A percentile compares a stretch with the other conserved stretches of the same genome.
Conservation (phyloP, 2,888 invertebrate species). For the Cinara cedri region DNA sequence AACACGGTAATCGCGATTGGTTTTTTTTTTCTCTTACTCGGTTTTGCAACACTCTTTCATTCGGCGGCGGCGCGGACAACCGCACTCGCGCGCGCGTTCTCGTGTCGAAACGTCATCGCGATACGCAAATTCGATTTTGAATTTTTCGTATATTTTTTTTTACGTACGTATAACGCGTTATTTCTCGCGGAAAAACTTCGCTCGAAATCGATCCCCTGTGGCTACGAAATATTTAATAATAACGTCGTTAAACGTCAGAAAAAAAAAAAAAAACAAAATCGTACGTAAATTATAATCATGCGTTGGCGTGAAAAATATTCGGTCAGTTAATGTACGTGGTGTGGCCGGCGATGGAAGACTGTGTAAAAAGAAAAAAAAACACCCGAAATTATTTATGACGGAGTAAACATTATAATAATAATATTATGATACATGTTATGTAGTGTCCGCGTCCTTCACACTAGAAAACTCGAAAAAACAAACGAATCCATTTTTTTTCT, state of each 20-base stretch:
- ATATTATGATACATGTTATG: too few species aligned
- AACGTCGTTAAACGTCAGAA: neutral
- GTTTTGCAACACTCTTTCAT: too few species aligned
- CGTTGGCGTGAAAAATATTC: neutral
- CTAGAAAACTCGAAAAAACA: conserved; percentile 13
- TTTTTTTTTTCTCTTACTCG: too few species aligned
- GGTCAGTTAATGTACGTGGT: conserved; percentile 5
- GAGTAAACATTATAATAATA: neutral
- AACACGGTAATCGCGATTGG: too few species aligned
- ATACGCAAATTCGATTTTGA: too few species aligned
- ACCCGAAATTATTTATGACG: conserved; percentile 3
- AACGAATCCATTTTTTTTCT: conserved; percentile 21
- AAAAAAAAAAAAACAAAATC: neutral
- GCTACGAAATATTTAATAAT: neutral
- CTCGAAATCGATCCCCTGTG: too few species aligned
- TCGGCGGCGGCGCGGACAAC: too few species aligned
- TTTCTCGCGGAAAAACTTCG: too few species aligned
- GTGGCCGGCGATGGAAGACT: neutral
- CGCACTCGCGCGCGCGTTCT: too few species aligned
- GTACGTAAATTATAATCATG: neutral
- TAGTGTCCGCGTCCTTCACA: neutral
- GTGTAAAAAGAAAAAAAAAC: neutral
- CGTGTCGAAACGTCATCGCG: too few species aligned
- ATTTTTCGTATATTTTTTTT: too few species aligned
- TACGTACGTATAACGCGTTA: too few species aligned